A percentile compares a stretch with the other conserved stretches of the same genome.
These are phyloP conservation scores for Heliothis subflexa DNA, from an alignment of 1,140 invertebrate genomes.

Conservation along the genomic window DNA sequence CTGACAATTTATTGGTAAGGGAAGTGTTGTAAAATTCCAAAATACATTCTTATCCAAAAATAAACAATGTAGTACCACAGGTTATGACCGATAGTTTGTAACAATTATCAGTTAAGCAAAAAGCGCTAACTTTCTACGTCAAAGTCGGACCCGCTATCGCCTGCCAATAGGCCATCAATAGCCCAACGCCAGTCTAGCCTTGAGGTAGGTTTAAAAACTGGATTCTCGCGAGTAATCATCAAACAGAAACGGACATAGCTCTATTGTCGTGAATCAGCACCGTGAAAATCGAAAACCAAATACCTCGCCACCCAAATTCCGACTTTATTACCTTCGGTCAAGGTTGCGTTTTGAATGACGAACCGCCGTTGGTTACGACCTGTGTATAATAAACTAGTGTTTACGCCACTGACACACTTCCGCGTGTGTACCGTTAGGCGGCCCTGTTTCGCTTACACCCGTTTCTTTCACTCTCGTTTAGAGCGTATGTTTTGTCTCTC, in stretches of 20 bases:
- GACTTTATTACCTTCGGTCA: slow-evolving; percentile 68
- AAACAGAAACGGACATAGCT: slow-evolving; percentile 72
- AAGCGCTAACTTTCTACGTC: slow-evolving; percentile 1
- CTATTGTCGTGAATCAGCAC: slow-evolving; percentile 82
- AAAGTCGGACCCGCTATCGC: not conserved
- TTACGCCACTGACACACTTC: slow-evolving; percentile 85
- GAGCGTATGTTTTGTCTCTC: slow-evolving; percentile 63
- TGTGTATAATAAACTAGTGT: slow-evolving; percentile 56
- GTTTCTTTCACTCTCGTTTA: slow-evolving; percentile 82
- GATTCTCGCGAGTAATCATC: slow-evolving; percentile 61
- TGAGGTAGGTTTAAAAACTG: slow-evolving; percentile 82
- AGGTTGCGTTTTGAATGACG: slow-evolving; percentile 69
- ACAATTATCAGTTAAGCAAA: not conserved
- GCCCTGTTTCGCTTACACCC: slow-evolving; percentile 73
- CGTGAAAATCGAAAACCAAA: slow-evolving; percentile 84
- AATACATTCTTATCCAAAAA: too few species aligned
- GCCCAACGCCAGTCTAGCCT: slow-evolving; percentile 61
- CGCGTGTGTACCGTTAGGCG: slow-evolving; percentile 81
- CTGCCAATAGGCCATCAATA: slow-evolving; percentile 15
- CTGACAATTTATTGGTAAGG: too few species aligned
- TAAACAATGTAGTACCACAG: not conserved
- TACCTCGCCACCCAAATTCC: slow-evolving; percentile 55
- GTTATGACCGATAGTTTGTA: not conserved
- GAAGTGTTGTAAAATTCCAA: too few species aligned
- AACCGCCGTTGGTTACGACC: slow-evolving; percentile 63